Evolutionary conservation across 2,113 vertebrate species (phyloP), one percentile per base, ranked within the genome.

Genomic region (Hiodon alosoides): DNA sequence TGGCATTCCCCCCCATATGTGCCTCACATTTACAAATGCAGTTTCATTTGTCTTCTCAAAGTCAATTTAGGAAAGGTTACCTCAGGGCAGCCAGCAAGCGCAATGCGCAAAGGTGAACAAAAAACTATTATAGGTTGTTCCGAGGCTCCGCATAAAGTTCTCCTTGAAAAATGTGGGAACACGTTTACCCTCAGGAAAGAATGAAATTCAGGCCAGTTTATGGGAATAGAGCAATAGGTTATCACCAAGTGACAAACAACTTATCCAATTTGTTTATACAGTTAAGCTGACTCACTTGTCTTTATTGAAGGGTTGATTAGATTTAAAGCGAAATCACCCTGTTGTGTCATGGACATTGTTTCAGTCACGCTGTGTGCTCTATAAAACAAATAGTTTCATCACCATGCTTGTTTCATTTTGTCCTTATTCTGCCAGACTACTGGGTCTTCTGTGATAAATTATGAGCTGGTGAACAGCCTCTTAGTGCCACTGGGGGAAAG

Each of bases 51-150:
- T 60, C 17, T 53, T 73, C 58, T 69, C 47, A 75, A 58, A 69
- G 66, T 68, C 57, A 69, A 66, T 69, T 69, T 60, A 52, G 66
- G 64, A 67, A 69, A 76, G 74, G 74, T 69, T 67, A 76, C 67
- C 57, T 31, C 54, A 7, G 64, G 14, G 46, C 53, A 67, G 46
- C 54, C 64, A 58, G 73, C 64, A 51, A 51, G 60, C 54, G 13
- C 16, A 10, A 16, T 10, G 61, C 72, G 46, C 61, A 14, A 16
- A 67, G 73, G 73, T 66, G 73, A 53, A 17, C 73, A 74, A 54
- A 58, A 67, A 67, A 54, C 73, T 58, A 75, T 67, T 75, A 75
- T 14, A 66, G 73, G 46, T 46, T 75, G 64, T 13, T 75, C 59
- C 50, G 52, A 59, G 73, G 54, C 50, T 17, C 31, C 13, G 14